Evolutionary conservation across 2,888 invertebrate species (phyloP), one percentile per base, ranked within the genome.

Genomic region (Caenorhabditis auriculariae): DNA sequence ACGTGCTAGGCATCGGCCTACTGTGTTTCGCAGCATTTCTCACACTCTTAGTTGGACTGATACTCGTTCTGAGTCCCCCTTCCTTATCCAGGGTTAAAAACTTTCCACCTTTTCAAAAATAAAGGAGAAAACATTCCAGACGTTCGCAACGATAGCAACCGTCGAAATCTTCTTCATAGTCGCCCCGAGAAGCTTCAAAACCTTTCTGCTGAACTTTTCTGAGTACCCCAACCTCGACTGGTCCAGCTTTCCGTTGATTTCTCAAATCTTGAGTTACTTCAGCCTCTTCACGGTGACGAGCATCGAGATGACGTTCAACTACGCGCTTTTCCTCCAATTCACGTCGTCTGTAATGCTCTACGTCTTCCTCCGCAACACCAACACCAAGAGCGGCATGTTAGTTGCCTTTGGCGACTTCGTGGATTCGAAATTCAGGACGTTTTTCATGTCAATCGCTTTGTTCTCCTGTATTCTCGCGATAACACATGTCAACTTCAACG

Each of bases 291-390:
- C 56, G 28, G 49, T 54, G 26, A 42, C 41, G 9, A 56, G 55
- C 38, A 46, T 60, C n/a, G 60, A 60, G 17, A 60, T 55, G 23
- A 41, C 53, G n/a, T 51, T 60, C 28, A 43, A 60, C 21, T 60
- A 55, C 48, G 45, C 60, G 2, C 48, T 60, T 4, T 56, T 46
- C 35, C 52, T 60, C 38, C 55, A 53, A 45, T 60, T 39, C 28
- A 60, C 60, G 28, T 55, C 60, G n/a, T 60, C 55, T 0, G 48
- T 60, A 2, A 29, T 60, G 38, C 19, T 60, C 17, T 60, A 60
- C 39, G 51, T 54, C 2, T 60, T 55, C 1, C 23, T 35, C 9
- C 44, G 54, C 19, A 60, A 60, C 21, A n/a, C n/a, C n/a, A n/a
- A n/a, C n/a, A n/a, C n/a, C n/a, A n/a, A n/a, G n/a, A n/a, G n/a